Conservation (phyloP, 2,797 vertebrate genomes). For the Bradypus variegatus region DNA sequence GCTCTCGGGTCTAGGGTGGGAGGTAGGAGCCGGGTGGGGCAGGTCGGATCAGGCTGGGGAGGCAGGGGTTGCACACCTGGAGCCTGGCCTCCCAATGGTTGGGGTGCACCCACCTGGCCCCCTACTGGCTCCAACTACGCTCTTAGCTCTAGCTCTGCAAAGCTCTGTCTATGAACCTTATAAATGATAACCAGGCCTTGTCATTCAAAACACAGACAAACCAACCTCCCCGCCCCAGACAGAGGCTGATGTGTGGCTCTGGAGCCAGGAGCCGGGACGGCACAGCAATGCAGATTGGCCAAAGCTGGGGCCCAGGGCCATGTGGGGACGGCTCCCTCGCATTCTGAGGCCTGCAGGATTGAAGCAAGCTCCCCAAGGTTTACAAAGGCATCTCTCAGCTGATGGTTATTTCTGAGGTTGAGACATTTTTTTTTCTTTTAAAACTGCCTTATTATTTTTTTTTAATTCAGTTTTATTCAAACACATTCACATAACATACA, state of each 20-base stretch:
- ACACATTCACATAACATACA: no score
- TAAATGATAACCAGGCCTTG: not conserved
- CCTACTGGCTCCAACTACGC: no score
- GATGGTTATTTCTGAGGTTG: not conserved
- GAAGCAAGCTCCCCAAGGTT: not conserved
- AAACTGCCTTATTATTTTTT: no score
- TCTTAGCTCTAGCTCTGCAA: not conserved
- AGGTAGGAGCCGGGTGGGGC: not conserved
- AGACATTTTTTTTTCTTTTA: not conserved
- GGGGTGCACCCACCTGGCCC: no score
- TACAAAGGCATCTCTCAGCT: not conserved
- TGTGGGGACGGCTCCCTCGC: not conserved
- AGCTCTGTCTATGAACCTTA: not conserved
- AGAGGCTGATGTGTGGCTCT: not conserved
- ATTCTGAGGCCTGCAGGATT: not conserved
- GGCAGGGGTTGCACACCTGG: rapidly evolving
- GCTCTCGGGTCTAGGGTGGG: not conserved
- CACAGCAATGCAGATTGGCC: not conserved
- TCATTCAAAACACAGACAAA: not conserved
- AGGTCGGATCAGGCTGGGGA: not conserved
- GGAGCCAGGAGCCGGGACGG: not conserved
- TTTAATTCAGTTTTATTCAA: no score
- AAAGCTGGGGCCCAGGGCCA: not conserved
- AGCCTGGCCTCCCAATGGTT: not conserved
- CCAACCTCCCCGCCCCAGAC: no score